Percentiles rank a stretch among this genome's conserved stretches.
Conservation (phyloP, 1,140 invertebrate genomes). For the Zaprionus taronus region DNA sequence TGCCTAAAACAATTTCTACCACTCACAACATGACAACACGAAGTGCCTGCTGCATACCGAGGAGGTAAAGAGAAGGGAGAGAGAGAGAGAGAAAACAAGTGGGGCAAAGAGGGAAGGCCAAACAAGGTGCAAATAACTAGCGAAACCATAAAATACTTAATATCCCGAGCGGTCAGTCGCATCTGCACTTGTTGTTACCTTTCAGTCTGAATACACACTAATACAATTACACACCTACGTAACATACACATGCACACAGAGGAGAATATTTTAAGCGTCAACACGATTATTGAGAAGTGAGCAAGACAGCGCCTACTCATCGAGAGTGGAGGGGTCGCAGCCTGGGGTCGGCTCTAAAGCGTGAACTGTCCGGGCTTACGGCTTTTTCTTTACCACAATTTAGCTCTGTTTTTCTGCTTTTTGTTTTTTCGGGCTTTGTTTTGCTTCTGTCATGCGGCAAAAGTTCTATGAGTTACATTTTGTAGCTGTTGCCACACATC, state of each 20-base stretch:
- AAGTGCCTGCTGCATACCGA: background rate
- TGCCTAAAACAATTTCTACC: slow-evolving; percentile 5
- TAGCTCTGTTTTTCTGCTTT: background rate
- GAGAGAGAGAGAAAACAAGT: background rate
- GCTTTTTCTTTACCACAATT: slow-evolving; percentile 23
- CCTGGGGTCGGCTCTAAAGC: slow-evolving; percentile 48
- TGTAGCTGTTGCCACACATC: slow-evolving; percentile 51
- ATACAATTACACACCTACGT: slow-evolving; percentile 6
- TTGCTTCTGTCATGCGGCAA: slow-evolving; percentile 67
- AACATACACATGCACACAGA: slow-evolving; percentile 38
- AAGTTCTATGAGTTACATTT: slow-evolving; percentile 57
- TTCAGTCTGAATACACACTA: background rate
- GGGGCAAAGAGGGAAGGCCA: background rate
- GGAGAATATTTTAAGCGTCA: slow-evolving; percentile 59
- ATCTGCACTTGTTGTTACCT: slow-evolving; percentile 26
- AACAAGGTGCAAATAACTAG: slow-evolving; percentile 38
- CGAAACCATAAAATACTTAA: slow-evolving; percentile 52
- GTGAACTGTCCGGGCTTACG: slow-evolving; percentile 19
- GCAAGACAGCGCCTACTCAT: slow-evolving; percentile 9
- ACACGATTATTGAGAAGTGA: slow-evolving; percentile 58
- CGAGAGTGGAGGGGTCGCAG: background rate
- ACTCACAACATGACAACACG: slow-evolving; percentile 4
- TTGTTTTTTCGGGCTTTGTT: slow-evolving; percentile 39
- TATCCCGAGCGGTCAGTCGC: slow-evolving; percentile 43
- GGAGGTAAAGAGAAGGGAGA: background rate